Conservation (phyloP, 2,888 invertebrate species). For the Phymatocera aterrima region DNA sequence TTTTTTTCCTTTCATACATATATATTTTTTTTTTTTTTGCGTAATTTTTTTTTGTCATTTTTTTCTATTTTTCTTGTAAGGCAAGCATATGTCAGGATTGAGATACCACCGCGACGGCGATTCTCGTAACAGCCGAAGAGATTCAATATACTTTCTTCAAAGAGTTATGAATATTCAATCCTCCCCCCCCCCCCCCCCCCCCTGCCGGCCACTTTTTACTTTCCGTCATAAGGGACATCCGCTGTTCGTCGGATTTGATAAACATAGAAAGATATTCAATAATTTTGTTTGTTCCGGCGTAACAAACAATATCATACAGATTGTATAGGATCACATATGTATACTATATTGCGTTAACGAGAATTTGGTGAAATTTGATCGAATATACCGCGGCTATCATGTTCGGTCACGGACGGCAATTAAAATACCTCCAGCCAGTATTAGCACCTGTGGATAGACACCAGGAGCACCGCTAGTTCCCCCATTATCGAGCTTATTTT, state of each 20-base stretch:
- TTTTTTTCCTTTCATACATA: not conserved
- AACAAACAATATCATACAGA: not conserved
- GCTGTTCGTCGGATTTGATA: not conserved
- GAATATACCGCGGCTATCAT: not conserved
- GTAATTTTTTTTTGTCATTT: conserved; percentile 52
- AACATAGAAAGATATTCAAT: conserved; percentile 19
- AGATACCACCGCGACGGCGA: conserved; percentile 38
- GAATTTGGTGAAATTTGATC: conserved; percentile 14
- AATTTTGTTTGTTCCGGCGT: not conserved
- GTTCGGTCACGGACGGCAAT: conserved; percentile 9
- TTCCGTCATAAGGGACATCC: not conserved
- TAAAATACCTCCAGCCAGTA: not conserved
- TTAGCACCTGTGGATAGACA: not conserved
- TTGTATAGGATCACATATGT: not conserved
- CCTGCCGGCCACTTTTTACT: not conserved
- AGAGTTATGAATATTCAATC: conserved; percentile 8
- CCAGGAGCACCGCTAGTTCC: conserved; percentile 4
- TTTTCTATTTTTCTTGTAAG: conserved; percentile 62
- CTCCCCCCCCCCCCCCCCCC: not conserved
- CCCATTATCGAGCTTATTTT: conserved; percentile 61
- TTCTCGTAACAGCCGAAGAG: conserved; percentile 49
- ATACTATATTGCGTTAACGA: conserved; percentile 31
- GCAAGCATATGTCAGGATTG: conserved; percentile 63
- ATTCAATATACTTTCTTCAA: not conserved
- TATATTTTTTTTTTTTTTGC: not conserved